phyloP scores from a whole-genome alignment of 2,888 invertebrate genomes.

The Protula sp. region DNA sequence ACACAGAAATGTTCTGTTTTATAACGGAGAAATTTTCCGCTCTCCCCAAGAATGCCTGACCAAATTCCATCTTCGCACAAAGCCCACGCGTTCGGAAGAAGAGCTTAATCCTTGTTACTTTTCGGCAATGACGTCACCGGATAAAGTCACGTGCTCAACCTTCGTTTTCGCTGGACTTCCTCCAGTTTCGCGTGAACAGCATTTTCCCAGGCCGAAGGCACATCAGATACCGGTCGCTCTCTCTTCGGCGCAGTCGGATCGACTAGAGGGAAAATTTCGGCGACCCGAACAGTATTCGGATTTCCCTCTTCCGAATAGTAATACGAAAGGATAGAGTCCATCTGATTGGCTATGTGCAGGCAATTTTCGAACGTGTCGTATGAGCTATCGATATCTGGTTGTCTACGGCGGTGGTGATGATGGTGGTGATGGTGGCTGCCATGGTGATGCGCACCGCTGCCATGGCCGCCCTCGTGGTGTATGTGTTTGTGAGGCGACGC shows the following conservation, averaged over 20 bases:
- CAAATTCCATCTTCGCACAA: too few species aligned
- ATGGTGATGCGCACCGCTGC: background rate
- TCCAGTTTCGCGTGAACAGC: background rate
- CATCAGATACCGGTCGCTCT: background rate
- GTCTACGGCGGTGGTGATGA: background rate
- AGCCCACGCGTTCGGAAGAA: too few species aligned
- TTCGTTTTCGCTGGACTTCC: too few species aligned
- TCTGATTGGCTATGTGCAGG: slow-evolving; percentile 36
- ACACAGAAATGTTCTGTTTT: too few species aligned
- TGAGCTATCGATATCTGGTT: background rate
- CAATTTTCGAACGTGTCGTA: slow-evolving; percentile 43
- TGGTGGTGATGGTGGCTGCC: background rate
- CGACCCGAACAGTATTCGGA: slow-evolving; percentile 68
- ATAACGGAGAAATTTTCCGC: too few species aligned
- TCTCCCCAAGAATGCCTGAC: too few species aligned
- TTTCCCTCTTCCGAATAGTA: slow-evolving; percentile 34
- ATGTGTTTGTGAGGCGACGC: background rate
- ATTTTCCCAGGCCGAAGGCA: background rate
- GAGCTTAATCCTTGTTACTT: too few species aligned
- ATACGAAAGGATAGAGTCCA: slow-evolving; percentile 40
- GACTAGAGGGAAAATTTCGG: slow-evolving; percentile 72
- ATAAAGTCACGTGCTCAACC: too few species aligned
- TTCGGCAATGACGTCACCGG: too few species aligned
- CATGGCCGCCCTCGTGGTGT: background rate
- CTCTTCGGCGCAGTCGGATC: background rate